Evolutionary conservation across 2,888 invertebrate species (phyloP).

Genomic region (Gordius sp.): DNA sequence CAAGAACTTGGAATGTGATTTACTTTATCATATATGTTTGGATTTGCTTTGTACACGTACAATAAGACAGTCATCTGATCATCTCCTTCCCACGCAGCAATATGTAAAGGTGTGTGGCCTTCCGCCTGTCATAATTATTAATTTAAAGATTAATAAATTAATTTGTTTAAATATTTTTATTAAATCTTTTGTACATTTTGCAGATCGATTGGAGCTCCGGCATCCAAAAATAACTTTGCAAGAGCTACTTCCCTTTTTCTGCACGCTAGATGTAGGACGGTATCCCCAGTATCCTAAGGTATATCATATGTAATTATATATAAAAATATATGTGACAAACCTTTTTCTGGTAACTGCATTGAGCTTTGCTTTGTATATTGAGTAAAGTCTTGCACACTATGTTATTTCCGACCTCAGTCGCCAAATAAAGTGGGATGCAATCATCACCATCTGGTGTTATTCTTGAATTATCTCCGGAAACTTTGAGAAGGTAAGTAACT

Average conservation of each 20-base stretch:
- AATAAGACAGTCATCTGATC: slow-evolving; percentile 77
- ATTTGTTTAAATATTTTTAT: slow-evolving; percentile 6
- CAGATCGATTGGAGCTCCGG: slow-evolving; percentile 64
- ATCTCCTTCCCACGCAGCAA: slow-evolving; percentile 80
- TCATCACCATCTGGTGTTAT: slow-evolving; percentile 40
- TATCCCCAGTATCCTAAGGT: slow-evolving; percentile 45
- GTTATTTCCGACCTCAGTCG: slow-evolving; percentile 77
- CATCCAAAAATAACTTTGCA: slow-evolving; percentile 65
- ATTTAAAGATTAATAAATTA: slow-evolving; percentile 7
- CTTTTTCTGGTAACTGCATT: slow-evolving; percentile 36
- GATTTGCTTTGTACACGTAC: slow-evolving; percentile 71
- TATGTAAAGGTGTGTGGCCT: slow-evolving; percentile 75
- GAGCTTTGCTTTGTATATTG: slow-evolving; percentile 52
- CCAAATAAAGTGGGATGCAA: slow-evolving; percentile 66
- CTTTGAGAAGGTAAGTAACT: background rate
- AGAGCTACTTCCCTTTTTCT: slow-evolving; percentile 67
- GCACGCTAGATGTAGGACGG: slow-evolving; percentile 77
- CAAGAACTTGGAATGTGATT: background rate
- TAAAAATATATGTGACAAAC: slow-evolving; percentile 21
- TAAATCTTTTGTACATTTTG: slow-evolving; percentile 42
- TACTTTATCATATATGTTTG: slow-evolving; percentile 73
- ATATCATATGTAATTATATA: background rate
- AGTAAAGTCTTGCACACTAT: slow-evolving; percentile 76
- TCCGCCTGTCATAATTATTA: slow-evolving; percentile 35
- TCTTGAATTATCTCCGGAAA: background rate